phyloP scores from a whole-genome alignment of 2,888 invertebrate species.

The Megaustenia siamemsis region DNA sequence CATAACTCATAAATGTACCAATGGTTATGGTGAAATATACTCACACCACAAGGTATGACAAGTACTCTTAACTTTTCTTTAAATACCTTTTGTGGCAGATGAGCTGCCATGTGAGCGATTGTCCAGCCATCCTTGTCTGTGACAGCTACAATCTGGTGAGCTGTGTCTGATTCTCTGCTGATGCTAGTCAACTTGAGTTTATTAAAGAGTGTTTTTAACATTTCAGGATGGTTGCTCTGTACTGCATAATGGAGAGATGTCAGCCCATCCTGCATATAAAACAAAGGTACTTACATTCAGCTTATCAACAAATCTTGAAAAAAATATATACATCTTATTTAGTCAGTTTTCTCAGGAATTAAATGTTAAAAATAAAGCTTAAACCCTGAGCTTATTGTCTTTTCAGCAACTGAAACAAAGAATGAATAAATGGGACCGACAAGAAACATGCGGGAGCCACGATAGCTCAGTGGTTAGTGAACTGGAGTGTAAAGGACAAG shows the following conservation, averaged over 20 bases:
- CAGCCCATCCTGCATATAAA: constrained; percentile 68
- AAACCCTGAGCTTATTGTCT: too few relatives aligned
- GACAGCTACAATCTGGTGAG: constrained; percentile 60
- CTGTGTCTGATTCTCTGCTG: constrained; percentile 33
- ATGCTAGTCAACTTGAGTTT: constrained; percentile 26
- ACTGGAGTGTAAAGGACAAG: too few relatives aligned
- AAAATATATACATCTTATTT: too few relatives aligned
- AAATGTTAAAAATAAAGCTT: too few relatives aligned
- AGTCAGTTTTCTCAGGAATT: too few relatives aligned
- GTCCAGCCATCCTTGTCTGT: constrained; percentile 75
- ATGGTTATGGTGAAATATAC: neutral
- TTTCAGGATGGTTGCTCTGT: constrained; percentile 67
- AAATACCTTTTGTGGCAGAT: constrained; percentile 64
- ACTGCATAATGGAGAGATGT: constrained; percentile 75
- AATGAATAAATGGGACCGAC: too few relatives aligned
- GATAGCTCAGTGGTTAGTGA: too few relatives aligned
- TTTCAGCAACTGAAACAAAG: too few relatives aligned
- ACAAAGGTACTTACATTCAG: too few relatives aligned
- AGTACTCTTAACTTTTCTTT: neutral
- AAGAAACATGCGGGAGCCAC: too few relatives aligned
- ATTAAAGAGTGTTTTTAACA: constrained; percentile 67
- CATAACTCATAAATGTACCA: too few relatives aligned
- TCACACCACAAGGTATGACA: neutral
- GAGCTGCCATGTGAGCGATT: constrained; percentile 74
- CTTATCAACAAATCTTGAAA: too few relatives aligned